Conservation (phyloP, 2,113 vertebrate species). For the Labrus mixtus region DNA sequence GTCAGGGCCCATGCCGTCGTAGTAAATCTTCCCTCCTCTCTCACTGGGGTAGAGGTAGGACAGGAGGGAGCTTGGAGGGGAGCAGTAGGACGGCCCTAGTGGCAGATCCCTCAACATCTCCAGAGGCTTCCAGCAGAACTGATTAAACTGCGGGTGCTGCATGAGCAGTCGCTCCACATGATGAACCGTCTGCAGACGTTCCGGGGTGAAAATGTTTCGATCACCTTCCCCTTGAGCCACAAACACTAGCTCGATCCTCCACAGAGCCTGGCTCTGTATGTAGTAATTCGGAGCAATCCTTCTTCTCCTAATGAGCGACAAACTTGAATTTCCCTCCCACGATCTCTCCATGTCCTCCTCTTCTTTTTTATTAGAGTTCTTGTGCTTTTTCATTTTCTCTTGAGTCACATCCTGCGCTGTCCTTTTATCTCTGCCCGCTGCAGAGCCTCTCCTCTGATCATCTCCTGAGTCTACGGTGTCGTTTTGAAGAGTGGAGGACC, state of each 20-base stretch:
- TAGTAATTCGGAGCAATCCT: constrained; percentile 87
- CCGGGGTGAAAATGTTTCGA: constrained; percentile 95
- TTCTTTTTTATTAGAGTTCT: constrained; percentile 18
- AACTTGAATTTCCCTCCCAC: constrained; percentile 28
- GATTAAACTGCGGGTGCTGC: constrained; percentile 93
- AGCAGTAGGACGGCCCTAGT: constrained; percentile 93
- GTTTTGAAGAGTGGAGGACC: constrained; percentile 62
- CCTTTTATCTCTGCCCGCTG: constrained; percentile 22
- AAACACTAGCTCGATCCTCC: constrained; percentile 97
- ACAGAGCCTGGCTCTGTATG: constrained; percentile 92
- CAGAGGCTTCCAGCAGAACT: constrained; percentile 98
- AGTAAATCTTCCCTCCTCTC: constrained; percentile 95
- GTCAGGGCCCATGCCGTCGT: constrained; percentile 96
- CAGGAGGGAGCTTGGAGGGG: constrained; percentile 93
- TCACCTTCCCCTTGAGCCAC: constrained; percentile 91
- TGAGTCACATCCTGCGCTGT: constrained; percentile 24
- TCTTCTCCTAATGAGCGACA: constrained; percentile 56
- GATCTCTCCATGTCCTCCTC: constrained; percentile 19
- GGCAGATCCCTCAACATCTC: constrained; percentile 94
- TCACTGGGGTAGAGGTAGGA: constrained; percentile 98
- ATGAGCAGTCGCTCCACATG: constrained; percentile 93
- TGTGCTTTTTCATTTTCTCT: not conserved
- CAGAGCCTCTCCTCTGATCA: constrained; percentile 23
- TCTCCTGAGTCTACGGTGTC: not conserved
- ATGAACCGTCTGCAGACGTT: constrained; percentile 93